Base-by-base conservation (phyloP, 2,888 invertebrate species). In the Desoria tigrina region DNA sequence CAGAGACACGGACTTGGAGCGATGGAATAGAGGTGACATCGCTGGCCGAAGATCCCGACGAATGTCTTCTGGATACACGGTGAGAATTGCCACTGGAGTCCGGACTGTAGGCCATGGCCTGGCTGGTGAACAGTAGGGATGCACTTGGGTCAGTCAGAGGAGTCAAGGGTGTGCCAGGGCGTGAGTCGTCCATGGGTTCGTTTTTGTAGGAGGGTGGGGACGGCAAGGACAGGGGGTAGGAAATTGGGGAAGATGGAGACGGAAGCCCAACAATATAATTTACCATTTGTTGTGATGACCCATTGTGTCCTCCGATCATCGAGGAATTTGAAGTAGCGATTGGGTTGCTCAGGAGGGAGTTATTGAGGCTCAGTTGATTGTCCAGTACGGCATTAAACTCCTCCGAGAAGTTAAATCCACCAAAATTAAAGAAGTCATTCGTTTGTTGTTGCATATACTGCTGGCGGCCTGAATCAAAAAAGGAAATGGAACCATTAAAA, bases 1-100 rank as follows among this genome's bases (percentile, higher is more conserved):
- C 85, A 81, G 84, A 84, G 78, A 86, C 85, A 81, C 86, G 84
- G 79, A 86, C 85, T 80, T 86, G 84, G 68, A 82, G 79, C 37
- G 82, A 79, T 57, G 82, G 81, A 18, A 82, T 80, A 77, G 83
- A 84, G 81, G 85, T 84, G 81, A 85, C 83, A 81, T 85, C 84
- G 79, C 84, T 71, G 55, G 73, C 83, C 82, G 74, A 68, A 32
- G 75, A 73, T 50, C 71, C 70, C 42, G 71, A 73, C 21, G 75
- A 74, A 61, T 72, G 71, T 63, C 75, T 66, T 65, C 75, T 63
- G 18, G 68, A 53, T 28, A 68, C 58, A 61, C 68, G 72, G 59
- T 64, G 68, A 26, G 72, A 69, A 68, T 62, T 59, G 58, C 68
- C 66, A 63, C 66, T 72, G 18, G 72, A 71, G 62, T 69, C 67